Base-by-base conservation (phyloP, 2,797 vertebrate genomes). In the Sebastiscus tertius region DNA sequence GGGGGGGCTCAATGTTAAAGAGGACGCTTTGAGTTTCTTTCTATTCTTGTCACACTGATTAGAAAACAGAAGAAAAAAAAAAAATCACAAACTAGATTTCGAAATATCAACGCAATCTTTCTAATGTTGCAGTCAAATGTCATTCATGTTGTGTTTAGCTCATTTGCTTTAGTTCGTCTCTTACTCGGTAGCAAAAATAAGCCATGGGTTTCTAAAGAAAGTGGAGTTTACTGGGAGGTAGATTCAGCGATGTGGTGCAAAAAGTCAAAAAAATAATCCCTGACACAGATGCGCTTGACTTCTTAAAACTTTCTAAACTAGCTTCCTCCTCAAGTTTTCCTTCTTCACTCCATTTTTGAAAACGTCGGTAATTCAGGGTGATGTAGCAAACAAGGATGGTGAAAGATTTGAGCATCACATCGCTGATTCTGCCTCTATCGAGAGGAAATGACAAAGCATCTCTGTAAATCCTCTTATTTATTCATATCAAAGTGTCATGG, bases 161-260 rank as follows among this genome's bases (percentile, higher is more conserved):
- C 59, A n/a, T 80, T 77, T 66, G 69, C 68, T 87, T 90, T 76
- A 61, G 52, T 87, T 86, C 4, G 72, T 87, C 78, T 88, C 64
- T 61, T 58, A 36, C 52, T 54, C 63, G 56, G 86, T 94, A 89
- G 87, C 81, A 88, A 64, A 84, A 84, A 82, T 65, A 92, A 94
- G 91, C 90, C 92, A 93, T 90, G 73, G 7, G 60, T 82, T 76
- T 67, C 72, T 20, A 29, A 75, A 55, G 52, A 29, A 58, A 59
- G 36, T 42, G 58, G 39, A 72, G 3, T 52, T 55, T 6, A 9
- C 42, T 61, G 60, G 24, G 62, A 79, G 80, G 65, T 31, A 34
- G 64, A 84, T 24, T 86, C 79, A 70, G 63, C 62, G 0, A 60
- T 31, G 75, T 81, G 77, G 22, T 2, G 64, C 31, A 2, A 29